Base-by-base conservation (phyloP, 2,113 vertebrate species). In the Lampris incognitus region DNA sequence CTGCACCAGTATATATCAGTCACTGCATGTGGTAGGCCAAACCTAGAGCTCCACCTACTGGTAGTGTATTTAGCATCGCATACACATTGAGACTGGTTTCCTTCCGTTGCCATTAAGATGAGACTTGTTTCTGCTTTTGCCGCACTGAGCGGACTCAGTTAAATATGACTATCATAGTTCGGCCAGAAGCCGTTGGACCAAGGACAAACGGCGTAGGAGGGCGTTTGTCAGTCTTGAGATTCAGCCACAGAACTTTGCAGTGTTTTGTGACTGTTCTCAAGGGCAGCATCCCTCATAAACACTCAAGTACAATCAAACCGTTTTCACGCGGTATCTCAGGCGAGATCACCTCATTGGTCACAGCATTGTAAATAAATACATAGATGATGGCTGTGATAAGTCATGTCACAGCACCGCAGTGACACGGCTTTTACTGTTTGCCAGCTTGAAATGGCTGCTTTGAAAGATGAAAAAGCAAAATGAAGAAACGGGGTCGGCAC, bases 41-140 rank as follows among this genome's bases (percentile, higher is more conserved):
- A 68, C 67, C 13, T 57, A 74, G 6, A 81, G 86, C 87, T 74
- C 87, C 86, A 76, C 79, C 89, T 87, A 68, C 81, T 87, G 87
- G 87, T 13, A 6, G 84, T 81, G 85, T 55, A 87, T 70, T 58
- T 69, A 79, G 9, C 46, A 7, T 11, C 40, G 38, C 37, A 49
- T 6, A 37, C 24, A 55, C 54, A 48, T 51, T 3, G 10, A 36
- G 9, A 51, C 10, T 8, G 2, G 8, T 7, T 38, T 58, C 24
- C 24, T 24, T 24, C 24, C 38, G 24, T 9, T 58, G 36, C 56
- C 5, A 6, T 58, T 37, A 3, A 62, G 41, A 49, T 37, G 37
- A 24, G 4, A 38, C 37, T 39, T 57, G n/a, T 42, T 24, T 54
- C 8, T 39, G 9, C 24, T 67, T 74, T 0, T 9, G 51, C 3